These are phyloP conservation scores for Cyprinodon variegatus DNA, from an alignment of 2,113 vertebrate species.

Conservation along the genomic window DNA sequence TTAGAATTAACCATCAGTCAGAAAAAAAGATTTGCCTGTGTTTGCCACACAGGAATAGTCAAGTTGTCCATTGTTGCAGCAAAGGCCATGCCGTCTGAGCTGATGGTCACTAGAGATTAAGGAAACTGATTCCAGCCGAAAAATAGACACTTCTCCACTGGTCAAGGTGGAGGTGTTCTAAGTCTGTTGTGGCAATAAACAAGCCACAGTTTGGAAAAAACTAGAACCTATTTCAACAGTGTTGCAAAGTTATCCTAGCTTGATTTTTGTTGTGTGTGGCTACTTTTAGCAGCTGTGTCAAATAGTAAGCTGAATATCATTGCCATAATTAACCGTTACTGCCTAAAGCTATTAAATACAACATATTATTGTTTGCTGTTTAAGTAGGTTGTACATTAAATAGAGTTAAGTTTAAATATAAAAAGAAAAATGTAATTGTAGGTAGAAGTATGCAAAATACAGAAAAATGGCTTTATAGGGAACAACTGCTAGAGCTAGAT, in stretches of 20 bases:
- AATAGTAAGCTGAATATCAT: too few relatives aligned
- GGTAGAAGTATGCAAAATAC: too few relatives aligned
- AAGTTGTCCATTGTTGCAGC: constrained; percentile 66
- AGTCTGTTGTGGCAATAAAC: constrained; percentile 36
- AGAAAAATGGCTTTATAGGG: too few relatives aligned
- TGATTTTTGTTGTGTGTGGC: neutral
- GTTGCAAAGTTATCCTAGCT: constrained; percentile 3
- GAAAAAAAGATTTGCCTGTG: neutral
- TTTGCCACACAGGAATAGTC: constrained; percentile 24
- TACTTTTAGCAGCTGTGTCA: too few relatives aligned
- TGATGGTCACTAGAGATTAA: constrained; percentile 66
- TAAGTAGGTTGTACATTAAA: too few relatives aligned
- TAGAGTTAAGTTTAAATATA: too few relatives aligned
- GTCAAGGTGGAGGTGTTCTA: constrained; percentile 74
- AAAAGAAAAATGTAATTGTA: too few relatives aligned
- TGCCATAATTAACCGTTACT: too few relatives aligned
- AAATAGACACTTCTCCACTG: constrained; percentile 53
- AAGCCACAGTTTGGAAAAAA: constrained; percentile 16
- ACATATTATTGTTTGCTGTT: too few relatives aligned
- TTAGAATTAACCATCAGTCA: constrained; percentile 28
- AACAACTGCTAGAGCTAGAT: too few relatives aligned
- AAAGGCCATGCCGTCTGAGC: constrained; percentile 63
- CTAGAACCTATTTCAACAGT: neutral
- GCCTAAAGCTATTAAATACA: too few relatives aligned
- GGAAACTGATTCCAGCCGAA: constrained; percentile 61